Evolutionary conservation across 30 jellyfish, hydroid and myxozoan genomes (phyloP).

Genomic region (Pseudorhiza aurosa): DNA sequence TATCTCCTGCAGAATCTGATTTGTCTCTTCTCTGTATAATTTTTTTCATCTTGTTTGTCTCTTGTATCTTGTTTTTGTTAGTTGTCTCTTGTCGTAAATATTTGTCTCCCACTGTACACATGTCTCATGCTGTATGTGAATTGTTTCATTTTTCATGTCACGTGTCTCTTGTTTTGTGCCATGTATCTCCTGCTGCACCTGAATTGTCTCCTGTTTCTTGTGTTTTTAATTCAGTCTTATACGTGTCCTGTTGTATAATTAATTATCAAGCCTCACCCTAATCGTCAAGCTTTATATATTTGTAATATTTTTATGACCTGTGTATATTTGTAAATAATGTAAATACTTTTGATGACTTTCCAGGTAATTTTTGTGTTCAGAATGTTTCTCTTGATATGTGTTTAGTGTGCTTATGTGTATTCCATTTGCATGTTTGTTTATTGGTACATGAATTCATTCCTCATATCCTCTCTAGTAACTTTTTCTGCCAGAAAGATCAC

Average conservation of each 20-base stretch:
- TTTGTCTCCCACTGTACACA: not conserved
- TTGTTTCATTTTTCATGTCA: not conserved
- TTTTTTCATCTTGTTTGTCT: not conserved
- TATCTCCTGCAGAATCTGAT: not conserved
- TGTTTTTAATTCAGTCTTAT: not conserved
- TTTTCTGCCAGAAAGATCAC: too few relatives aligned
- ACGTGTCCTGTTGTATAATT: not conserved
- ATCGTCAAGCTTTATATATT: too few relatives aligned
- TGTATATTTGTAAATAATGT: too few relatives aligned
- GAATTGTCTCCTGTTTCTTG: constrained; percentile 3
- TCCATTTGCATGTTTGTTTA: too few relatives aligned
- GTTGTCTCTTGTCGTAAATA: not conserved
- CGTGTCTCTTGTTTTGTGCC: not conserved
- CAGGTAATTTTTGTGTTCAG: too few relatives aligned
- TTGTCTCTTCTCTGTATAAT: not conserved
- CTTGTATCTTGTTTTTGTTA: not conserved
- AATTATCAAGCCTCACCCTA: not conserved
- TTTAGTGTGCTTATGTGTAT: too few relatives aligned
- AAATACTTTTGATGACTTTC: too few relatives aligned
- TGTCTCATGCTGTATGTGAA: not conserved
- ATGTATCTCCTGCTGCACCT: not conserved
- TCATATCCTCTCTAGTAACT: too few relatives aligned
- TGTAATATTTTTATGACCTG: too few relatives aligned
- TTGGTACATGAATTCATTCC: too few relatives aligned
- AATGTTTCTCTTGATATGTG: too few relatives aligned